Percentiles rank a stretch among this genome's conserved stretches.
Evolutionary conservation across 2,113 vertebrate genomes (phyloP).

Genomic region (Grantiella picta): DNA sequence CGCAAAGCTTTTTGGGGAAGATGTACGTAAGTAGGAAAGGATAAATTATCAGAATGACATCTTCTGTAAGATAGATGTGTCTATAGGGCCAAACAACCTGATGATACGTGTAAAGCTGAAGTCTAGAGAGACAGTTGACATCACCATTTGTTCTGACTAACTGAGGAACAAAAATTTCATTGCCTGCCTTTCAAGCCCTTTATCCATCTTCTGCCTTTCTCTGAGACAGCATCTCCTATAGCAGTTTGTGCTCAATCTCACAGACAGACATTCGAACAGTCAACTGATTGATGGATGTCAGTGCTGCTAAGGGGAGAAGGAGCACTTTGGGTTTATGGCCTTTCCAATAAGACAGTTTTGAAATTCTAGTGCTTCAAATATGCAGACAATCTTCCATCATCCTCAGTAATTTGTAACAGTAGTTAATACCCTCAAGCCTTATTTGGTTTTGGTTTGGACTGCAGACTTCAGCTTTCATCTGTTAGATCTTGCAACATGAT

Average conservation of each 20-base stretch:
- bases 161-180: background rate
- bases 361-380: background rate
- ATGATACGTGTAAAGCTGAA: background rate
- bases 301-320: background rate
- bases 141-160: background rate
- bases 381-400: background rate
- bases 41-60: background rate
- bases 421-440: background rate
- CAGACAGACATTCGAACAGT: background rate
- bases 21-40: background rate
- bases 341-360: background rate
- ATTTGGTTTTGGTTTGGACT: background rate
- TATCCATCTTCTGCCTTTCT: background rate
- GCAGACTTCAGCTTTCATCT: background rate
- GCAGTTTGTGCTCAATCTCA: background rate
- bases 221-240: background rate
- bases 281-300: background rate
- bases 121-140: background rate
- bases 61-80: background rate
- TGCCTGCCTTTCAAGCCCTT: background rate
- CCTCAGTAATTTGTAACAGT: background rate
- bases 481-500: background rate
- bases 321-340: background rate
- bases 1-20: background rate
- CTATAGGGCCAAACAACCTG: background rate